Percentiles rank a stretch among this genome's conserved stretches.
phyloP scores from a whole-genome alignment of 1,140 invertebrate genomes.

The Tetramorium simillimum region DNA sequence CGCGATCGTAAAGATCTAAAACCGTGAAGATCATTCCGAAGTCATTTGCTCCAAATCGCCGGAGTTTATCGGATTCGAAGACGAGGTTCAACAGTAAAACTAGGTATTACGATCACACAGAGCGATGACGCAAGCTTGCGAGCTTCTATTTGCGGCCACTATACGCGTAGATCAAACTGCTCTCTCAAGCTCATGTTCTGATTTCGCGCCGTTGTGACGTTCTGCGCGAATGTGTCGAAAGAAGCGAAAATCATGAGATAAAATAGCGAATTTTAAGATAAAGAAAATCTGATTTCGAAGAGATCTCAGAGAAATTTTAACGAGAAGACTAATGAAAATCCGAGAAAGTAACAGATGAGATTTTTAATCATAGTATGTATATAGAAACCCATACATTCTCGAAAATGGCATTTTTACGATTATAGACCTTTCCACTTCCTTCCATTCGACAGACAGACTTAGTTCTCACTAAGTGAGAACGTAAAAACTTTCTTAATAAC shows the following conservation, averaged over 20 bases:
- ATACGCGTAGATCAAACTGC: constrained; percentile 59
- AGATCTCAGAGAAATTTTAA: background rate
- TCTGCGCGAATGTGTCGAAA: background rate
- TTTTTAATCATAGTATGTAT: background rate
- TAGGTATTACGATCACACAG: constrained; percentile 63
- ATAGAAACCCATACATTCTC: background rate
- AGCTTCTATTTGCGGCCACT: constrained; percentile 68
- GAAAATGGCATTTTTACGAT: constrained; percentile 27
- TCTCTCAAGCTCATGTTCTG: constrained; percentile 54
- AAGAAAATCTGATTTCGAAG: background rate
- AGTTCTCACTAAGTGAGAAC: constrained; percentile 7
- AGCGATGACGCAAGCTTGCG: constrained; percentile 68
- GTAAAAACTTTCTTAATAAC: constrained; percentile 29
- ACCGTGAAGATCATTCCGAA: constrained; percentile 20
- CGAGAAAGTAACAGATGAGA: background rate
- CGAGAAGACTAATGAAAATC: background rate
- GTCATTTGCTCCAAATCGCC: background rate
- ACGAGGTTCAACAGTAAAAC: constrained; percentile 41
- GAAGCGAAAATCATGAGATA: background rate
- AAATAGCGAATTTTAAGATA: background rate
- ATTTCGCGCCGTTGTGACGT: constrained; percentile 49
- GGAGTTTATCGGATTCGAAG: constrained; percentile 52
- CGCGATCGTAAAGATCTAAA: constrained; percentile 37
- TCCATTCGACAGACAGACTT: background rate
- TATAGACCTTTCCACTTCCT: constrained; percentile 2